Evolutionary conservation across 2,797 vertebrate genomes (phyloP).

Genomic region (Phrynocephalus forsythii): DNA sequence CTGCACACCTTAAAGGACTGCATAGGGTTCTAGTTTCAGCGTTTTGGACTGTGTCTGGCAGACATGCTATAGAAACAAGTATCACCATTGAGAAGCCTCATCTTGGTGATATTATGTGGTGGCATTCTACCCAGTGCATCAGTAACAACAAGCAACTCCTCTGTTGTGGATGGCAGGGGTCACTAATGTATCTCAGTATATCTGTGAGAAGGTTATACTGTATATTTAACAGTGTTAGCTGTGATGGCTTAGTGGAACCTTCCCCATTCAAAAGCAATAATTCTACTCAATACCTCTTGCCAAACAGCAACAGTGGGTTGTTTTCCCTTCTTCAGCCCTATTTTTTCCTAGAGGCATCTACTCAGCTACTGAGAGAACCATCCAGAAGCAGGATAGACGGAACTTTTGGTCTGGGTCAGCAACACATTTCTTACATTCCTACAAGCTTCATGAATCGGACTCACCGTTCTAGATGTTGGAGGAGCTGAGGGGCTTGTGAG

Average conservation of each 20-base stretch:
- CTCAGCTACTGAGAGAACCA: neutral
- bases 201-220: neutral
- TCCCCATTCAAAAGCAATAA: neutral
- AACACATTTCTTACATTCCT: conserved; percentile 23
- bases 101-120: neutral
- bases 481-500: conserved; percentile 96
- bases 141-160: neutral
- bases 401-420: neutral
- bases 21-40: neutral
- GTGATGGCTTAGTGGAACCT: neutral
- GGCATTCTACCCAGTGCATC: neutral
- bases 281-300: neutral
- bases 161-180: neutral
- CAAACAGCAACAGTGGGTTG: neutral
- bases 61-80: too few relatives aligned
- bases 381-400: too few relatives aligned
- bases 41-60: neutral
- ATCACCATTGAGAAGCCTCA: neutral
- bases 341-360: neutral
- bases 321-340: neutral
- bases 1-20: too few relatives aligned
- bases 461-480: conserved; percentile 97
- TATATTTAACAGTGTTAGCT: neutral
- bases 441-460: conserved; percentile 67
- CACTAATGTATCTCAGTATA: neutral